phyloP scores from a whole-genome alignment of 2,113 vertebrate species.

The Phrynocephalus versicolor region DNA sequence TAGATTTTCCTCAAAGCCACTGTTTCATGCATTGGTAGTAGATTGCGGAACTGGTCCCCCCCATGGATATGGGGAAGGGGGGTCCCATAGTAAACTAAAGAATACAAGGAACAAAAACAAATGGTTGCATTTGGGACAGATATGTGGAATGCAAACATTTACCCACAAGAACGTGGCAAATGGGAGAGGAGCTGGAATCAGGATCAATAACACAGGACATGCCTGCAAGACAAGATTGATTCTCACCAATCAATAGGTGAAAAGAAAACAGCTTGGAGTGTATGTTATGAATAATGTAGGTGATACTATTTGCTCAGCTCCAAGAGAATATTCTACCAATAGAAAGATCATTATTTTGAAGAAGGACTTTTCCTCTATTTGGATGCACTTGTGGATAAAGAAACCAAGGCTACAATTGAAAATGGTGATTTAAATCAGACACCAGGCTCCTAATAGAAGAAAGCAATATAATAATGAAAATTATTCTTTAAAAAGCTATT shows the following conservation, averaged over 20 bases:
- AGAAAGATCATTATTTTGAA: neutral
- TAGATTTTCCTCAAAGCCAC: too few relatives aligned
- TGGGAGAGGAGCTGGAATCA: neutral
- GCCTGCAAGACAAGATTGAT: conserved; percentile 15
- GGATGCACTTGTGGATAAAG: neutral
- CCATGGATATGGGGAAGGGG: too few relatives aligned
- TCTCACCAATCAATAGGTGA: conserved; percentile 21
- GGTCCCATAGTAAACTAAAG: neutral
- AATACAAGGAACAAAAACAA: neutral
- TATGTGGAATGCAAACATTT: neutral
- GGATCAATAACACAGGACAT: conserved; percentile 13
- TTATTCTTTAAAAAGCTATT: neutral
- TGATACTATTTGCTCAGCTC: neutral
- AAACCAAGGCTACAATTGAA: neutral
- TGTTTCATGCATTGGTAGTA: too few relatives aligned
- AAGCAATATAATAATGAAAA: neutral
- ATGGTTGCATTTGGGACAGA: neutral
- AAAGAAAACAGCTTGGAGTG: conserved; percentile 14
- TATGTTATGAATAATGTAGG: conserved; percentile 21
- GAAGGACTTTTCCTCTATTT: neutral
- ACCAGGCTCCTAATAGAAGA: neutral
- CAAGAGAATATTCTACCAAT: neutral
- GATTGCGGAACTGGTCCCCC: too few relatives aligned
- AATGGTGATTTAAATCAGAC: neutral
- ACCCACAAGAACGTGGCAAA: neutral